Evolutionary conservation across 2,797 vertebrate species (phyloP).

Genomic region (Sebastes vulpes): DNA sequence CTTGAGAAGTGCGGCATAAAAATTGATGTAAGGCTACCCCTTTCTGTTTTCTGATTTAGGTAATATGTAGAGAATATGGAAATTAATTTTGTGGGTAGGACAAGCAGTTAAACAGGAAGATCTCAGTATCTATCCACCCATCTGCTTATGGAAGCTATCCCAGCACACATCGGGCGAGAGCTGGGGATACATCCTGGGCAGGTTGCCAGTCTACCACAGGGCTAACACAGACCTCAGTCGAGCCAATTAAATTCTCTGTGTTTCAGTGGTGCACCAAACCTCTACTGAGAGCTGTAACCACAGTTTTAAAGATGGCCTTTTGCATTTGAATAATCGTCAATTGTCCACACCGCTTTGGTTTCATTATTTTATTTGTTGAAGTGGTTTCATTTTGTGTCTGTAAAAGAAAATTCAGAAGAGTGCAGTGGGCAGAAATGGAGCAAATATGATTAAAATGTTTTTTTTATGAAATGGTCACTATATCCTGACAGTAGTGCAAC

Average conservation of each 20-base stretch:
- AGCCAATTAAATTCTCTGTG: slow-evolving; percentile 55
- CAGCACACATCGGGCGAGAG: slow-evolving; percentile 25
- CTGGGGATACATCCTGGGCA: slow-evolving; percentile 44
- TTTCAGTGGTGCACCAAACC: slow-evolving; percentile 46
- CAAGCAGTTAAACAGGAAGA: slow-evolving; percentile 18
- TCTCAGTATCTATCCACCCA: slow-evolving; percentile 34
- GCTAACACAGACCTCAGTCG: slow-evolving; percentile 28
- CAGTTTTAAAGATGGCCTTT: slow-evolving; percentile 15
- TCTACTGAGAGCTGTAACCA: slow-evolving; percentile 20
- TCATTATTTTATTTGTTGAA: slow-evolving; percentile 7
- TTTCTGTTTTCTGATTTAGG: background rate
- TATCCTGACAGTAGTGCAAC: too few species aligned
- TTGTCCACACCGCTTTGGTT: slow-evolving; percentile 18
- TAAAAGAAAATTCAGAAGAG: background rate
- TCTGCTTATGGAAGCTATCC: slow-evolving; percentile 43
- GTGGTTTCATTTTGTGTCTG: slow-evolving; percentile 17
- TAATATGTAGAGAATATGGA: slow-evolving; percentile 34
- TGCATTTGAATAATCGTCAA: slow-evolving; percentile 25
- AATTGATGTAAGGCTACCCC: background rate
- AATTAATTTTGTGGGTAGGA: slow-evolving; percentile 18
- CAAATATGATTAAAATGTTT: too few species aligned
- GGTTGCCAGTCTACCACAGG: slow-evolving; percentile 43
- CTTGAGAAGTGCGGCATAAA: background rate
- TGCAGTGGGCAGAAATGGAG: too few species aligned
- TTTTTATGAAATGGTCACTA: too few species aligned